Evolutionary conservation across 2,888 invertebrate genomes (phyloP).

Genomic region (Theretra japonica): DNA sequence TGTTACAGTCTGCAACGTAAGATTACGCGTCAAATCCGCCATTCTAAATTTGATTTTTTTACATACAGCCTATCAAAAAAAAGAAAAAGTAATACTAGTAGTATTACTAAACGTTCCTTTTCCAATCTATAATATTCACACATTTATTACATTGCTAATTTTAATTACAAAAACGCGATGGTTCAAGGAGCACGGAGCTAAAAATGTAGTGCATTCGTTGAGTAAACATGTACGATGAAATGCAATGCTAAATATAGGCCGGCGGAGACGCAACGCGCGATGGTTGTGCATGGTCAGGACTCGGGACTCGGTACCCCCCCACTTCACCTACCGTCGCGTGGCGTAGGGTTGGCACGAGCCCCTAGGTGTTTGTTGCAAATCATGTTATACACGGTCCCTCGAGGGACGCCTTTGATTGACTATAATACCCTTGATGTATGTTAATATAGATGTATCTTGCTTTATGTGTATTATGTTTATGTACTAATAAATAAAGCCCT

Average conservation of each 20-base stretch:
- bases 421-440: not conserved
- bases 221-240: constrained; percentile 58
- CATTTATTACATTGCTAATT: constrained; percentile 12
- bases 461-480: no score
- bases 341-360: constrained; percentile 12
- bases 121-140: not conserved
- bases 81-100: no score
- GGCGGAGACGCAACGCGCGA: constrained; percentile 55
- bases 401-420: not conserved
- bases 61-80: no score
- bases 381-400: constrained; percentile 43
- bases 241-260: constrained; percentile 80
- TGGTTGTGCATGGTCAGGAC: constrained; percentile 81
- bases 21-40: not conserved
- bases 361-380: constrained; percentile 48
- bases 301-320: constrained; percentile 58
- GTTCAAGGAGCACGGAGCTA: constrained; percentile 33
- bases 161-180: constrained; percentile 23
- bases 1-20: not conserved
- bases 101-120: not conserved
- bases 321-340: constrained; percentile 41
- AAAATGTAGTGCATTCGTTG: constrained; percentile 43
- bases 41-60: not conserved
- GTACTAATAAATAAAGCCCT: no score
- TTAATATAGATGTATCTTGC: not conserved